Conservation (phyloP, 2,888 invertebrate genomes). For the Apamea sordens region DNA sequence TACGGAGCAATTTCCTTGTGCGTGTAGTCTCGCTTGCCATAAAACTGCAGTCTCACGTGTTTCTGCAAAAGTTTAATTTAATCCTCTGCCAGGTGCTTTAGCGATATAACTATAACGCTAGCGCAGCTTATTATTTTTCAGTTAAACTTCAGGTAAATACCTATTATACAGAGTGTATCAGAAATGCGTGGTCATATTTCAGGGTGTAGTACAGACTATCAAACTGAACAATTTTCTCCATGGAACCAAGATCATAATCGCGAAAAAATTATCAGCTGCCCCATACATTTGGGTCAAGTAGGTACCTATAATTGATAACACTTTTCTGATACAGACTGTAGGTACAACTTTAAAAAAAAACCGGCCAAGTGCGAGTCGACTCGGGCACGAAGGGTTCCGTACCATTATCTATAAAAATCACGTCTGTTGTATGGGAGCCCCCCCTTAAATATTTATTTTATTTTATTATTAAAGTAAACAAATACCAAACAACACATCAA, state of each 20-base stretch:
- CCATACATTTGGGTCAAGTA: background rate
- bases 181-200: background rate
- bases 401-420: no score
- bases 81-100: conserved; percentile 23
- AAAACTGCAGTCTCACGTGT: conserved; percentile 37
- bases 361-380: no score
- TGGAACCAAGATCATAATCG: no score
- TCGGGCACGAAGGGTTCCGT: no score
- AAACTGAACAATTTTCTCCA: no score
- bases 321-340: background rate
- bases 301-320: background rate
- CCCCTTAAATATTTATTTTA: no score
- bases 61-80: conserved; percentile 26
- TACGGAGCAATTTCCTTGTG: conserved; percentile 39
- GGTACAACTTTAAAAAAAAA: no score
- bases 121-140: background rate
- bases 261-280: no score
- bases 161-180: background rate
- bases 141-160: background rate
- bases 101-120: background rate
- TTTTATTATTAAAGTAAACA: no score
- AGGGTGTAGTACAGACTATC: no score
- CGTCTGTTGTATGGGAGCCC: no score
- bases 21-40: conserved; percentile 30
- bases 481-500: no score